Evolutionary conservation across 92 coral and sea anemone species (phyloP).

Genomic region (Palythoa caribaeorum): DNA sequence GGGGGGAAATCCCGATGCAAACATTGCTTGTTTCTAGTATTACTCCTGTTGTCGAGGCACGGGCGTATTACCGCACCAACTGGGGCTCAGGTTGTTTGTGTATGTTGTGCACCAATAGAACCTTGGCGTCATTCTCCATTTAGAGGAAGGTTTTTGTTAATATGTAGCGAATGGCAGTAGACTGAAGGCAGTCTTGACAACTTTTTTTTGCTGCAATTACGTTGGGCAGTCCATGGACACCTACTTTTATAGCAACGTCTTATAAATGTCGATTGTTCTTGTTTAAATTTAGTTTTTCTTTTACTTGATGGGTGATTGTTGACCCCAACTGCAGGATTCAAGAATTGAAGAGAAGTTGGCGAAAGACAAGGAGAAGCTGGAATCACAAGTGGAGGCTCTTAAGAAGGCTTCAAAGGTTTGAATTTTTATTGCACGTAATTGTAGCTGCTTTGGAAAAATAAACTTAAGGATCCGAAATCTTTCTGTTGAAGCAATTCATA

Average conservation of each 20-base stretch:
- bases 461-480: neutral
- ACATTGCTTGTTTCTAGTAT: no score
- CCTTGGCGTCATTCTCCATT: no score
- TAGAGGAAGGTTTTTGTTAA: neutral
- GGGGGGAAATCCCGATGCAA: no score
- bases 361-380: conserved; percentile 92
- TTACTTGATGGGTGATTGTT: neutral
- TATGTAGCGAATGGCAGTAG: neutral
- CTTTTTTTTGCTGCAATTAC: neutral
- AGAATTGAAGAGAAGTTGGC: conserved; percentile 81
- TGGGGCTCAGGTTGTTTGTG: no score
- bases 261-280: neutral
- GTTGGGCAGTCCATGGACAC: no score
- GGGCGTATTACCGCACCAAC: no score
- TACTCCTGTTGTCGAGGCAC: no score
- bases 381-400: conserved; percentile 90
- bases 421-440: no score
- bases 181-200: neutral
- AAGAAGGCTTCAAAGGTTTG: conserved; percentile 95
- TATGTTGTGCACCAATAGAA: no score
- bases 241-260: no score
- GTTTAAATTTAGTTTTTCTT: neutral
- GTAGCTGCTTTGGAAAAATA: neutral
- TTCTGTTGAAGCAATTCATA: no score
- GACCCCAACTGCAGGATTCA: conserved; percentile 73